Evolutionary conservation across 1,140 invertebrate genomes (phyloP), one percentile per base, ranked within the genome.

Genomic region (Sinella curviseta): DNA sequence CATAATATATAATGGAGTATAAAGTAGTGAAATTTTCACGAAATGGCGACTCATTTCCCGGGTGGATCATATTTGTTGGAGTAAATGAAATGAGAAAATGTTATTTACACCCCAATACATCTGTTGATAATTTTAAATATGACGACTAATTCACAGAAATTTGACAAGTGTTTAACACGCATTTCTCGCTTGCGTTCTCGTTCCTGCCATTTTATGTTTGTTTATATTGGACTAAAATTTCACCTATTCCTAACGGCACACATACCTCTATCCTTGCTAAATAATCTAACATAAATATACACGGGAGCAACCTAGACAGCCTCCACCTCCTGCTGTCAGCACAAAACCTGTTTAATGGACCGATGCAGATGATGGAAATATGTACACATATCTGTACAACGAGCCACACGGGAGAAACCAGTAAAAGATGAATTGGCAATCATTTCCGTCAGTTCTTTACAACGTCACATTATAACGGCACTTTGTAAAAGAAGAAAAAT

Each of bases 291-390:
- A n/a, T n/a, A n/a, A n/a, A n/a, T n/a, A 65, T 65, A 17, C 24
- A 65, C 57, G 24, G 57, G 16, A 17, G 8, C 20, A 4, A 60
- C 24, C 8, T 60, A n/a, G 24, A 60, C 3, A 26, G 57, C 24
- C 8, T 60, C 4, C 57, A 48, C 57, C 57, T 60, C 57, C 65
- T 70, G 65, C 65, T 70, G 65, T 70, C 65, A 70, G 65, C 65
- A 70, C 65, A 70, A 33, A 70, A 70, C 65, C 65, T 70, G 65
- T 70, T 70, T 70, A 70, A 70, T 70, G 65, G 65, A 70, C 26
- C 65, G 65, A 31, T 14, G 28, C 65, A 70, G 65, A 70, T 70
- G 65, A 70, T 70, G 31, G 65, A 70, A 70, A 70, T 31, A 70
- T 70, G 8, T 33, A 70, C n/a, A 60, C 55, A 70, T n/a, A 8